Percentiles rank a stretch among this genome's conserved stretches.
These are phyloP conservation scores for Hoplostethus atlanticus DNA, from an alignment of 2,797 vertebrate species.

Conservation along the genomic window DNA sequence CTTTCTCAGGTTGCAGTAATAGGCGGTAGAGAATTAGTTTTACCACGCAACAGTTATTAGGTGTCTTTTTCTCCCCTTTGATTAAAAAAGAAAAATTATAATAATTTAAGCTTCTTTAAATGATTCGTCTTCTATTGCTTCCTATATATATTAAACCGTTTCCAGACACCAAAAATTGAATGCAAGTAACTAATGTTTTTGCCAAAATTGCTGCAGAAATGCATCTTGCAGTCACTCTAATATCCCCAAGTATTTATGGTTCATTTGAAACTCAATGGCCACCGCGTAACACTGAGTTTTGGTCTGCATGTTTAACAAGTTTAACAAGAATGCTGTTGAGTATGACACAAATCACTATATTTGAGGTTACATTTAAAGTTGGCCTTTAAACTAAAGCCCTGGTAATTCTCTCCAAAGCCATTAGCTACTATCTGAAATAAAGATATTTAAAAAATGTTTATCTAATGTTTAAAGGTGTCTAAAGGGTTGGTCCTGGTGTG, in stretches of 20 bases:
- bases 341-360: not conserved
- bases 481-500: constrained; percentile 6
- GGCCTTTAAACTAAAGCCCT: not conserved
- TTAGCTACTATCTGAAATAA: too few species aligned
- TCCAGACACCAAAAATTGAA: not conserved
- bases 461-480: not conserved
- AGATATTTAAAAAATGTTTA: not conserved
- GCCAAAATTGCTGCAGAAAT: not conserved
- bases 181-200: not conserved
- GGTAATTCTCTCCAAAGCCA: too few species aligned
- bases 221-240: not conserved
- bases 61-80: constrained; percentile 16
- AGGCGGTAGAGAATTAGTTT: constrained; percentile 75
- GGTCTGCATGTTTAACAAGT: not conserved
- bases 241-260: not conserved
- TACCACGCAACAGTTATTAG: constrained; percentile 64
- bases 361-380: not conserved
- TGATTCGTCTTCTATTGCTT: not conserved
- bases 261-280: constrained; percentile 1
- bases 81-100: not conserved
- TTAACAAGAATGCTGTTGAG: too few species aligned
- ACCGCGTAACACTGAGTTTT: not conserved
- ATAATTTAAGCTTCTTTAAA: not conserved
- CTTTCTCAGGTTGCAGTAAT: constrained; percentile 87
- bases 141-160: not conserved